A percentile compares a stretch with the other conserved stretches of the same genome.
Evolutionary conservation across 2,797 vertebrate species (phyloP).

Genomic region (Orestias chungarensis): DNA sequence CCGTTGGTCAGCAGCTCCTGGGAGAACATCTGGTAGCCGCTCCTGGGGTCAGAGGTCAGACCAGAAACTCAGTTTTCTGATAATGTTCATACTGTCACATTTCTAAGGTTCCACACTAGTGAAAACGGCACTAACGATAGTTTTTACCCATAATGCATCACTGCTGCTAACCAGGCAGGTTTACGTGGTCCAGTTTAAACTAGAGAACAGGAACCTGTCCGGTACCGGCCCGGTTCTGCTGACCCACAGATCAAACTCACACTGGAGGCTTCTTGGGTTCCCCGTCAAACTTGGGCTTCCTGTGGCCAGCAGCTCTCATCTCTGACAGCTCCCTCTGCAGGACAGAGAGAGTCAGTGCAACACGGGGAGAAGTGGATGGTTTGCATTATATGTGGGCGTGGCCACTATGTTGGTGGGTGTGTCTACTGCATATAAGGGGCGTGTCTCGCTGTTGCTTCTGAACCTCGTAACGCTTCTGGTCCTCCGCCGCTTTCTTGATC

Average conservation of each 20-base stretch:
- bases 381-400: neutral
- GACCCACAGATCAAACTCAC: slow-evolving; percentile 70
- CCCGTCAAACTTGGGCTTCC: slow-evolving; percentile 84
- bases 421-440: no score
- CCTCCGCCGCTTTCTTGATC: slow-evolving; percentile 86
- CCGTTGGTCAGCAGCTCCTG: slow-evolving; percentile 86
- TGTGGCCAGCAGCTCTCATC: slow-evolving; percentile 68
- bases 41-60: slow-evolving; percentile 64
- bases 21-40: slow-evolving; percentile 87
- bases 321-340: slow-evolving; percentile 82
- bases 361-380: neutral
- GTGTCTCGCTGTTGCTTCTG: slow-evolving; percentile 74
- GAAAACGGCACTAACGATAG: no score
- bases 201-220: no score
- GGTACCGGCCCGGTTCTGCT: neutral
- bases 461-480: slow-evolving; percentile 87
- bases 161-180: no score
- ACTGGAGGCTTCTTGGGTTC: slow-evolving; percentile 86
- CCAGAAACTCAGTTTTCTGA: no score
- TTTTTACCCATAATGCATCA: no score
- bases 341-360: slow-evolving; percentile 28
- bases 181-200: no score
- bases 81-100: no score
- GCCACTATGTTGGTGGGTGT: no score
- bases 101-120: no score